Evolutionary conservation across 2,113 vertebrate genomes (phyloP), one percentile per base, ranked within the genome.

Genomic region (Neomonachus schauinslandi): DNA sequence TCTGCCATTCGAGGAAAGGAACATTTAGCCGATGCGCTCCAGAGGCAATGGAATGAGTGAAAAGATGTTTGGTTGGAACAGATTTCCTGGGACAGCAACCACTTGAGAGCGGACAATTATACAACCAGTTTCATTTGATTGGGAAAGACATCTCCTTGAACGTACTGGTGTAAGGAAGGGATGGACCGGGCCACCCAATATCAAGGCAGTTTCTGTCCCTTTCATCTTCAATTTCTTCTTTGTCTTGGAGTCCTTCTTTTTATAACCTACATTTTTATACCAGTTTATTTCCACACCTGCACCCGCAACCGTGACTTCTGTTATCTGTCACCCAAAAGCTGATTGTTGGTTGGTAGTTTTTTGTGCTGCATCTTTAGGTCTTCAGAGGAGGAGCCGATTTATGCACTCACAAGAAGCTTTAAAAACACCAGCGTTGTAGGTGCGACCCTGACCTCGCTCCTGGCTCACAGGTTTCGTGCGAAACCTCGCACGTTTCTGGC

Each of bases 1-100:
- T 33, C 46, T 63, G 10, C 51, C 82, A 31, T 42, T 55, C 0
- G 3, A 49, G 83, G 26, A 24, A 31, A 33, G 36, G 42, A 61
- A n/a, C 39, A 7, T 31, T 0, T 4, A 3, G 12, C 8, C 0
- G 3, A 1, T 33, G 5, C 67, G 61, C 49, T 69, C 59, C 26
- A 7, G 63, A 26, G 42, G 51, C 51, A 9, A 1, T 13, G 2
- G n/a, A 39, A 8, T 16, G 13, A 26, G 19, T 8, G 49, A 14
- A 33, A 59, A 49, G 31, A 7, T 21, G 67, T 57, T 39, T 69
- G 11, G 59, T 26, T 18, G 69, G 53, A 80, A 6, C 42, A 1
- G 0, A 6, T n/a, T 31, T 88, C 59, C 83, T 2, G 21, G 89
- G 53, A 33, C 4, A 42, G 72, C 14, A 24, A 2, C 74, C n/a